These are phyloP conservation scores for Cryptomyrus ogoouensis DNA, from an alignment of 2,113 vertebrate species.

Conservation along the genomic window DNA sequence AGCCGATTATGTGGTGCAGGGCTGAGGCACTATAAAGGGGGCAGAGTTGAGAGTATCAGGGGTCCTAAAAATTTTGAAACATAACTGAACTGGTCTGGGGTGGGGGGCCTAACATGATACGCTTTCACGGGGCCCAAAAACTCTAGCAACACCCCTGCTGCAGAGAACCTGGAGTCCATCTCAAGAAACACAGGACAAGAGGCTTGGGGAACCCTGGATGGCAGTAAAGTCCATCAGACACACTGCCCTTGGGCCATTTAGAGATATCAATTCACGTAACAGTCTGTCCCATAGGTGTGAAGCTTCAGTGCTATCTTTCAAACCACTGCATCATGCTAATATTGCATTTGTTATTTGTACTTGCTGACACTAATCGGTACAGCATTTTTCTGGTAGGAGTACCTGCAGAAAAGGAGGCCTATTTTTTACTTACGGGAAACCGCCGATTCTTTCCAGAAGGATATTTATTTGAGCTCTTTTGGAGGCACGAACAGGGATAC, in stretches of 20 bases:
- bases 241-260: neutral
- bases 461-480: constrained; percentile 67
- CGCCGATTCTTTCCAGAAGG: constrained; percentile 33
- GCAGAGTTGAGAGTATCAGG: neutral
- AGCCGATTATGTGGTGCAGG: neutral
- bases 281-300: neutral
- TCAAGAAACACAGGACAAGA: neutral
- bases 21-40: neutral
- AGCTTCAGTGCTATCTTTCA: neutral
- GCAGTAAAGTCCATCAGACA: neutral
- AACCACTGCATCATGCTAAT: neutral
- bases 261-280: neutral
- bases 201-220: neutral
- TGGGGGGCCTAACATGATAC: neutral
- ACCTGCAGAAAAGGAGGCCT: neutral
- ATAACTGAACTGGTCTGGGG: neutral
- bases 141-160: neutral
- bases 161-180: neutral
- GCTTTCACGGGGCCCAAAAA: neutral
- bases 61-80: no score
- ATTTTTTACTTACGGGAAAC: constrained; percentile 55
- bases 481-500: constrained; percentile 60
- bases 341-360: neutral
- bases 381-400: neutral
- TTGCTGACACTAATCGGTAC: neutral